Percentiles rank a stretch among this genome's conserved stretches.
These are phyloP conservation scores for Aphis gossypii DNA, from an alignment of 1,140 invertebrate species.

Conservation along the genomic window DNA sequence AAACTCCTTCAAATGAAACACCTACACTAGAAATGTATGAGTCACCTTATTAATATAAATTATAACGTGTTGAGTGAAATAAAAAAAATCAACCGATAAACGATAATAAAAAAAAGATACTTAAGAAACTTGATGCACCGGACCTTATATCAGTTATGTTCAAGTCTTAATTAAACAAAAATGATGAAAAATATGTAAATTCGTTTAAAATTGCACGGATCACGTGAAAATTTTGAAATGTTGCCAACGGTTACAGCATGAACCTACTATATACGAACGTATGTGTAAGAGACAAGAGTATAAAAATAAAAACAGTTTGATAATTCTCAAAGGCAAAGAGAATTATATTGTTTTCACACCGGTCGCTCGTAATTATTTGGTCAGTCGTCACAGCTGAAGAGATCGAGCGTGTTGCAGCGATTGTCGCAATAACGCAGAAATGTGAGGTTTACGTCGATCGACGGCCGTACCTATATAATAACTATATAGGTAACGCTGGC, in stretches of 20 bases:
- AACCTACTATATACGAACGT: not conserved
- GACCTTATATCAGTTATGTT: not conserved
- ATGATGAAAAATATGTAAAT: not conserved
- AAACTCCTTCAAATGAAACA: conserved; percentile 25
- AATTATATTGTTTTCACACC: not conserved
- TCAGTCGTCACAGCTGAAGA: not conserved
- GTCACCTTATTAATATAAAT: conserved; percentile 9
- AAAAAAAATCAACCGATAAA: not conserved
- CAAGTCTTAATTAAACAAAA: not conserved
- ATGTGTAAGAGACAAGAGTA: not conserved
- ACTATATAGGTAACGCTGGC: not conserved
- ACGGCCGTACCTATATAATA: not conserved
- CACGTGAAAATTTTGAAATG: conserved; percentile 1
- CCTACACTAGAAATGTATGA: conserved; percentile 4
- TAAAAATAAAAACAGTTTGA: not conserved
- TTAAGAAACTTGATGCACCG: not conserved
- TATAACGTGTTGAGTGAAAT: not conserved
- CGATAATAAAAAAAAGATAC: not conserved
- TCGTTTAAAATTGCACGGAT: not conserved
- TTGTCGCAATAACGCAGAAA: not conserved
- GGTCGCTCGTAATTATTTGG: not conserved
- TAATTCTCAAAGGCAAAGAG: not conserved
- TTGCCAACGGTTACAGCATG: not conserved
- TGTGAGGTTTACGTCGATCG: not conserved
- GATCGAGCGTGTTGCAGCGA: not conserved